Percentiles rank a stretch among this genome's conserved stretches.
Evolutionary conservation across 2,797 vertebrate genomes (phyloP).

Genomic region (Channa striata): DNA sequence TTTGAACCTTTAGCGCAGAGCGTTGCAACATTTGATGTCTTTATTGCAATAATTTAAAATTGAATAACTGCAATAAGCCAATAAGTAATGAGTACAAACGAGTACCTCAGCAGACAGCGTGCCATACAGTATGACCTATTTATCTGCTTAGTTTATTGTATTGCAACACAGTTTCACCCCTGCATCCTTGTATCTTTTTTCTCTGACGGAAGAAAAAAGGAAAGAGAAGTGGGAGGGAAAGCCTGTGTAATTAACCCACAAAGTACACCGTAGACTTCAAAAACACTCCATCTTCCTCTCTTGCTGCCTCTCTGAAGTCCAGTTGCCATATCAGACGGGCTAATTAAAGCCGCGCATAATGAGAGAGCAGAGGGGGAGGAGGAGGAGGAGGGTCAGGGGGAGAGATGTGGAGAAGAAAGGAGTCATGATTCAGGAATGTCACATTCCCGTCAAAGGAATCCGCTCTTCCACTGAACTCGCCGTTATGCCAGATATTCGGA

Average conservation of each 20-base stretch:
- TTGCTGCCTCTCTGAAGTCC: slow-evolving; percentile 74
- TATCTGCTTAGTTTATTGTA: neutral
- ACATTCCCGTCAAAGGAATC: slow-evolving; percentile 53
- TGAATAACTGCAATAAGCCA: too few relatives aligned
- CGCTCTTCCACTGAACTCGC: slow-evolving; percentile 16
- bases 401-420: slow-evolving; percentile 55
- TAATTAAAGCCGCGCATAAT: slow-evolving; percentile 77
- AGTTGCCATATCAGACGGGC: slow-evolving; percentile 63
- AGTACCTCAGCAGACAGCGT: neutral
- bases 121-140: slow-evolving; percentile 1
- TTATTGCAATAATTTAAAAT: too few relatives aligned
- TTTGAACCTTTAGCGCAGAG: too few relatives aligned
- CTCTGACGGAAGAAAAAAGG: neutral
- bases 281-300: slow-evolving; percentile 56
- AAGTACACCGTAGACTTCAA: slow-evolving; percentile 66
- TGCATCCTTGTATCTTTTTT: neutral
- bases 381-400: slow-evolving; percentile 42
- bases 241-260: slow-evolving; percentile 68
- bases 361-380: slow-evolving; percentile 53
- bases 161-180: neutral
- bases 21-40: too few relatives aligned
- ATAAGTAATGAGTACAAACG: neutral
- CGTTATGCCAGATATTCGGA: neutral
- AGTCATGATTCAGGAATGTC: slow-evolving; percentile 53
- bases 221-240: slow-evolving; percentile 40